Base-by-base conservation (phyloP, 2,797 vertebrate species). In the Aeoliscus strigatus region DNA sequence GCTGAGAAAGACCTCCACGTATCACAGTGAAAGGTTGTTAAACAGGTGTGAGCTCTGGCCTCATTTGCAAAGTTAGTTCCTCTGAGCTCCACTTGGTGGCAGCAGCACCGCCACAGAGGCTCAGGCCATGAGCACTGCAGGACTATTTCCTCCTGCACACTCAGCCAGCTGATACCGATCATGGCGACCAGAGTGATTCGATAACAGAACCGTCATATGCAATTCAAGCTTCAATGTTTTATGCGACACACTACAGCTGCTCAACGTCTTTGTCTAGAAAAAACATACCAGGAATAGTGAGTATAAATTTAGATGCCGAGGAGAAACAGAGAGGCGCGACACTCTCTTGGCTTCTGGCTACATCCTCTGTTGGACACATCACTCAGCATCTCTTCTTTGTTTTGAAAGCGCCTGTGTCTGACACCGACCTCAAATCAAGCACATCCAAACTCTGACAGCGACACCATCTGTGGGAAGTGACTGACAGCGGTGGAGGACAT, bases 61-160 rank as follows among this genome's bases (percentile, higher is more conserved):
- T 72, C 52, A 42, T 69, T 73, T 58, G 18, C 4, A 66, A 39
- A 47, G 48, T 33, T 3, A 71, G 23, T 83, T 61, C 78, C 58
- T 27, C 61, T 21, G 26, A 67, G 44, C 12, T 34, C 87, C 88
- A 90, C 89, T 81, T 56, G 87, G 82, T 85, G 89, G 89, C 88
- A 88, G 85, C 82, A 88, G 53, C 72, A 80, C 51, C 50, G 73
- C 66, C 84, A 82, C 33, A 75, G 39, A 47, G 30, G 27, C 52
- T 63, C 63, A 63, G 72, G 44, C 40, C 34, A 36, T 69, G 29
- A 42, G 56, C 55, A 56, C 75, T 60, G 55, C 71, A 68, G 45
- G 60, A 51, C 31, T 57, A 39, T 33, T 46, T 72, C 25, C 61
- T 69, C 39, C 40, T 44, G 46, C 46, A 44, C 59, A 37, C 32